phyloP scores from a whole-genome alignment of 2,888 invertebrate genomes.

The Coleophora deauratella region DNA sequence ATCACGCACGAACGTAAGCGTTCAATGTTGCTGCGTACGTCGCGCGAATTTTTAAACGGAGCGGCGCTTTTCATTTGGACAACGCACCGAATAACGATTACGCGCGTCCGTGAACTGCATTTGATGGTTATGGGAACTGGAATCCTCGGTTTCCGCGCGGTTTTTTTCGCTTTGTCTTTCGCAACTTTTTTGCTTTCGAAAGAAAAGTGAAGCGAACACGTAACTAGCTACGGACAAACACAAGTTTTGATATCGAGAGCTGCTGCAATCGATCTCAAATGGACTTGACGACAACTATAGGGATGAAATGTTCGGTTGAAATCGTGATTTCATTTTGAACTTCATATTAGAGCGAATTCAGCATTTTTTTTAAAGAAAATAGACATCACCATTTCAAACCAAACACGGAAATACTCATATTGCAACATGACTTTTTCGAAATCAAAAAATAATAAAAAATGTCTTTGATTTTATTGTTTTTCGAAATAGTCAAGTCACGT shows the following conservation, averaged over 20 bases:
- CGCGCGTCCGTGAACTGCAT: conserved; percentile 54
- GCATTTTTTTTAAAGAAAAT: no score
- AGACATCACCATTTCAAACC: no score
- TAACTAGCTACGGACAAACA: conserved; percentile 54
- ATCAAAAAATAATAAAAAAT: no score
- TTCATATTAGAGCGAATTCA: no score
- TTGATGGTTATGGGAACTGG: conserved; percentile 47
- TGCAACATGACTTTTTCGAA: no score
- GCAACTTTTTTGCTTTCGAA: no score
- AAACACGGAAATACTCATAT: no score
- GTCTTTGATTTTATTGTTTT: no score
- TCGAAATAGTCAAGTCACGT: no score
- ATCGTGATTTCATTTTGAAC: no score
- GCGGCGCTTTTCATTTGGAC: conserved; percentile 45
- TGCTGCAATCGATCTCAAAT: conserved; percentile 44
- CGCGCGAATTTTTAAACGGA: conserved; percentile 36
- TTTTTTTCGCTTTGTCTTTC: conserved; percentile 6
- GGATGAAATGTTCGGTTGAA: no score
- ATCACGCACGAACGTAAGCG: conserved; percentile 49
- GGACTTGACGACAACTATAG: conserved; percentile 21
- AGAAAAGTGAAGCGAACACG: conserved; percentile 58
- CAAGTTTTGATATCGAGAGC: conserved; percentile 31
- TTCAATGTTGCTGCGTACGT: conserved; percentile 28
- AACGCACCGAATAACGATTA: conserved; percentile 42
- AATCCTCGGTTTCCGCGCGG: conserved; percentile 52